phyloP scores from a whole-genome alignment of 2,797 vertebrate genomes.

The Sphaeramia orbicularis region DNA sequence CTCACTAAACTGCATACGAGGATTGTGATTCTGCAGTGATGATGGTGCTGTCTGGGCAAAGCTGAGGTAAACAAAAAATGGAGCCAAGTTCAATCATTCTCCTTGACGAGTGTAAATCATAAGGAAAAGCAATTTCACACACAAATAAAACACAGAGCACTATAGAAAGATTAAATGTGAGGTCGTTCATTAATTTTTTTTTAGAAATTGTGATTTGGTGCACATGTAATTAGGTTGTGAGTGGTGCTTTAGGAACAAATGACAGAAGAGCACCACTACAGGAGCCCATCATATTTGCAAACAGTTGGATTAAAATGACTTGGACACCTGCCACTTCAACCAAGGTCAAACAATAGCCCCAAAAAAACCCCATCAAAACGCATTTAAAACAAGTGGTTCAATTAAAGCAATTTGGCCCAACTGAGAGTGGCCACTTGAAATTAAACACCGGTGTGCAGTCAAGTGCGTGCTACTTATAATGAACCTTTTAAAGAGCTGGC shows the following conservation, averaged over 20 bases:
- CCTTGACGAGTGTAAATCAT: slow-evolving; percentile 9
- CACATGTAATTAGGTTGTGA: neutral
- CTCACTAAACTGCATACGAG: slow-evolving; percentile 29
- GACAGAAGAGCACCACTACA: slow-evolving; percentile 28
- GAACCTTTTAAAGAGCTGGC: slow-evolving; percentile 89
- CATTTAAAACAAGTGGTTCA: slow-evolving; percentile 63
- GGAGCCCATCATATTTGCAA: slow-evolving; percentile 39
- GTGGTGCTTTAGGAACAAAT: slow-evolving; percentile 16
- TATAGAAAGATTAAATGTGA: slow-evolving; percentile 1
- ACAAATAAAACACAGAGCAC: slow-evolving; percentile 15
- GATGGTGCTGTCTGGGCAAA: slow-evolving; percentile 59
- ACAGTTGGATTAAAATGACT: slow-evolving; percentile 51
- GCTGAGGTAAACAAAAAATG: slow-evolving; percentile 72
- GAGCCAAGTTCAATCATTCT: slow-evolving; percentile 20
- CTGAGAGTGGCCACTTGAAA: slow-evolving; percentile 59
- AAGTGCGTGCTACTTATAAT: slow-evolving; percentile 52
- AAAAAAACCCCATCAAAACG: slow-evolving; percentile 60
- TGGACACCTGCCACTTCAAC: slow-evolving; percentile 67
- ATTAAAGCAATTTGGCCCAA: slow-evolving; percentile 65
- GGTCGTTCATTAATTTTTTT: slow-evolving; percentile 10
- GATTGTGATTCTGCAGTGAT: slow-evolving; percentile 47
- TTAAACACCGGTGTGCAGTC: slow-evolving; percentile 50
- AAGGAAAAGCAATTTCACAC: slow-evolving; percentile 22
- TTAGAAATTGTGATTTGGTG: neutral
- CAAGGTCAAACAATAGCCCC: slow-evolving; percentile 65